Evolutionary conservation across 2,888 invertebrate genomes (phyloP).

Genomic region (Criorhina ranunculi): DNA sequence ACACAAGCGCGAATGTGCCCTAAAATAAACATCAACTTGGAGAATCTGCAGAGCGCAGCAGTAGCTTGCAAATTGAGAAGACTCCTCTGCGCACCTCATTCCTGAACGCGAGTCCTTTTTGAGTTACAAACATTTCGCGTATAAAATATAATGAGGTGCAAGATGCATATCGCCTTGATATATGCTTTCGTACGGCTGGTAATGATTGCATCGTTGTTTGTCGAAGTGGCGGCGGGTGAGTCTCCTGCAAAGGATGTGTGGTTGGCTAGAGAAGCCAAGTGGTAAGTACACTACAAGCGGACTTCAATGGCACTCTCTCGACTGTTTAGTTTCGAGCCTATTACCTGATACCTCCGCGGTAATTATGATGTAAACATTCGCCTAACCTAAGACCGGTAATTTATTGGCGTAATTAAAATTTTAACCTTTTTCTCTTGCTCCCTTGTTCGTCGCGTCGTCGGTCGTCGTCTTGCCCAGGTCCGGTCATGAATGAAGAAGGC

Average conservation of each 20-base stretch:
- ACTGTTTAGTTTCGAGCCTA: constrained; percentile 66
- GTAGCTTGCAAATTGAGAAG: constrained; percentile 37
- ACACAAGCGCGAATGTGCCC: constrained; percentile 13
- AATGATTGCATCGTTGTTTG: constrained; percentile 75
- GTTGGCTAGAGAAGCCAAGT: constrained; percentile 58
- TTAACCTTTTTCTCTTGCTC: constrained; percentile 67
- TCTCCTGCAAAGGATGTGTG: constrained; percentile 35
- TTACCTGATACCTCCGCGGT: constrained; percentile 73
- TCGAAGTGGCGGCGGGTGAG: constrained; percentile 31
- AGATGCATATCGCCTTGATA: constrained; percentile 78
- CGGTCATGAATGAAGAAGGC: constrained; percentile 56
- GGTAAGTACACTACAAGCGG: constrained; percentile 46
- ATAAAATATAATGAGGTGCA: constrained; percentile 79
- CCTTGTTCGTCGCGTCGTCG: constrained; percentile 39
- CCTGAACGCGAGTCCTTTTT: constrained; percentile 68
- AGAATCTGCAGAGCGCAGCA: constrained; percentile 41
- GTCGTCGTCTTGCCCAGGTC: constrained; percentile 29
- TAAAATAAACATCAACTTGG: constrained; percentile 52
- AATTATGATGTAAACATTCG: constrained; percentile 78
- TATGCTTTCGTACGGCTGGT: constrained; percentile 77
- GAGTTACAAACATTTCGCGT: constrained; percentile 76
- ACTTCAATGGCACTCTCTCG: constrained; percentile 54
- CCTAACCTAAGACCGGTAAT: constrained; percentile 75
- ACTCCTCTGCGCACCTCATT: background rate
- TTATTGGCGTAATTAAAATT: constrained; percentile 78